Evolutionary conservation across 1,140 invertebrate genomes (phyloP).

Genomic region (Delia radicum): DNA sequence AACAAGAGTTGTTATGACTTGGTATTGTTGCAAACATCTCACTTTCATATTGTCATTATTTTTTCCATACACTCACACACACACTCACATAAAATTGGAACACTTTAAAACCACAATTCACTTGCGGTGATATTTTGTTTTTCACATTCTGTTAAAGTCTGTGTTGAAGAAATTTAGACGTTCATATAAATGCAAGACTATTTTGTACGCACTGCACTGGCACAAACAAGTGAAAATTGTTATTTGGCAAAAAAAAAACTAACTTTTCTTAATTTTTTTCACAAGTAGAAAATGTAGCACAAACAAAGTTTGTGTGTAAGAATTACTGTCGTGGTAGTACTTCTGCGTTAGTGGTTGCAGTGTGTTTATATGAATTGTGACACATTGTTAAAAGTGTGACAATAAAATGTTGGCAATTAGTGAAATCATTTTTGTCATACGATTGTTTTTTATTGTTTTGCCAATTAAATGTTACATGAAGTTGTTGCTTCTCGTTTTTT

Average conservation of each 20-base stretch:
- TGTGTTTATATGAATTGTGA: conserved; percentile 7
- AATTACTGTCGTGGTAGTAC: too few species aligned
- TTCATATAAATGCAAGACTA: not conserved
- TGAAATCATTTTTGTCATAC: conserved; percentile 17
- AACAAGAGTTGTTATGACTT: not conserved
- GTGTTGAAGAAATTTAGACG: not conserved
- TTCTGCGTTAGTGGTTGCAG: not conserved
- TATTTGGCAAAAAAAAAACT: too few species aligned
- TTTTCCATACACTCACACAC: not conserved
- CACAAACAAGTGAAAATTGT: not conserved
- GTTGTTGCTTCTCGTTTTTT: not conserved
- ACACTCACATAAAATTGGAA: conserved; percentile 3
- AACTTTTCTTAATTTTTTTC: not conserved
- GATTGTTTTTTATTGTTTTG: not conserved
- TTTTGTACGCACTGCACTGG: too few species aligned
- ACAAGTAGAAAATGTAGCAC: too few species aligned
- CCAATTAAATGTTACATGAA: too few species aligned
- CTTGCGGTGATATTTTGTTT: not conserved
- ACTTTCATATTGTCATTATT: conserved; percentile 13
- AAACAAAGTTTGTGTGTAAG: too few species aligned
- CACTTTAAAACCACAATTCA: conserved; percentile 18
- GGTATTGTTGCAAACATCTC: conserved; percentile 3
- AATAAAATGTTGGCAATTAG: conserved; percentile 22
- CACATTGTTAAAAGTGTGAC: conserved; percentile 18
- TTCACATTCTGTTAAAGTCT: not conserved